phyloP scores from a whole-genome alignment of 2,888 invertebrate species.

The Drosophila neutralis region DNA sequence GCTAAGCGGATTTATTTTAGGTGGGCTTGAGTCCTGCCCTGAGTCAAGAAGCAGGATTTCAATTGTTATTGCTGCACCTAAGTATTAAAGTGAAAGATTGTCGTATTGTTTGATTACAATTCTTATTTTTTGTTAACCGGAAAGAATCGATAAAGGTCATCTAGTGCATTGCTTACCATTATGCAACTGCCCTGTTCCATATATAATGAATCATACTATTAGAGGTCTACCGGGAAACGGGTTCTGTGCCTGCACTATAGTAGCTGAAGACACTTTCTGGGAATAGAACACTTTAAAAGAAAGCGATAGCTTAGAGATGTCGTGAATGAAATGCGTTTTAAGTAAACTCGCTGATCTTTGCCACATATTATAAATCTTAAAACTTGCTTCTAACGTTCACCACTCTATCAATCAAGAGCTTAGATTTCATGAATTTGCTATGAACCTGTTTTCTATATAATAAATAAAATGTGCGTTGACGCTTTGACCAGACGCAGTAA shows the following conservation, averaged over 20 bases:
- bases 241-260: constrained; percentile 4
- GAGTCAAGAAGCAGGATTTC: constrained; percentile 45
- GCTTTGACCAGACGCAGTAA: neutral
- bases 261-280: constrained; percentile 3
- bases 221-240: constrained; percentile 32
- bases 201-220: neutral
- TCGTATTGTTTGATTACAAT: constrained; percentile 62
- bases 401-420: neutral
- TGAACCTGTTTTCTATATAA: neutral
- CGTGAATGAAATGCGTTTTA: constrained; percentile 34
- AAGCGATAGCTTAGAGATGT: neutral
- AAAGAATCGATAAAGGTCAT: constrained; percentile 40
- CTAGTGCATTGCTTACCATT: constrained; percentile 12
- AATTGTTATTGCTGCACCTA: constrained; percentile 23
- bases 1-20: constrained; percentile 69
- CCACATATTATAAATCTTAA: constrained; percentile 4
- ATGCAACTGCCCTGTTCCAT: neutral
- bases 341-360: constrained; percentile 5
- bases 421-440: neutral
- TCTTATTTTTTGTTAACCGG: constrained; percentile 31
- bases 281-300: constrained; percentile 13
- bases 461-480: neutral
- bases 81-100: constrained; percentile 58
- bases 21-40: constrained; percentile 66
- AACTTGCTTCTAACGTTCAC: neutral